Evolutionary conservation across 2,888 invertebrate species (phyloP), one percentile per base, ranked within the genome.

Genomic region (Drosophila eohydei): DNA sequence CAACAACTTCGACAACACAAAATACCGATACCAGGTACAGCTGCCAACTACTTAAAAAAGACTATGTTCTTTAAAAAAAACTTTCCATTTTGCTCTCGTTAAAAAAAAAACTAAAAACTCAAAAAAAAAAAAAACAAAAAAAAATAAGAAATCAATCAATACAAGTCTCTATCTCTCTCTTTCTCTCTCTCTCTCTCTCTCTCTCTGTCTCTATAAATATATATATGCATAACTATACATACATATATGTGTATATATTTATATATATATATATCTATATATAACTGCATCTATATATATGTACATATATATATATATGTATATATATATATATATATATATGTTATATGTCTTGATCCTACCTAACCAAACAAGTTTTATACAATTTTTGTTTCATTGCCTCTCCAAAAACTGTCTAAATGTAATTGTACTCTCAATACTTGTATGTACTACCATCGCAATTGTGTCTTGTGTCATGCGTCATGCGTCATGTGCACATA

Each of bases 1-100:
- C 83, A 72, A 88, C 86, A 77, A 80, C 78, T 78, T 76, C 83
- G 77, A 76, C 81, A 89, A 82, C 90, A 85, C 91, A 74, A 72
- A 80, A 79, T 89, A 83, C 85, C 75, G 91, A 89, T 85, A 89
- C 91, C 91, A 89, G 91, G 89, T 89, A 89, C 73, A 85, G 73
- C 83, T 64, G 78, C 81, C 75, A 67, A 75, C 60, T 78, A 68
- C 62, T 71, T 70, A 16, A 52, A 70, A 52, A 69, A 71, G 67
- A 88, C 82, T 75, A 28, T 56, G 59, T 70, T 65, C 67, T 80
- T 69, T 21, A 21, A 58, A 66, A 44, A 46, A 48, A 78, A 81
- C 64, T 88, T 81, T 88, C 78, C 90, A 85, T 80, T 88, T 89
- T 86, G 73, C 75, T 84, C 83, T 89, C 74, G 87, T 68, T 86